Base-by-base conservation (phyloP, 2,797 vertebrate species). In the Hemibagrus guttatus region DNA sequence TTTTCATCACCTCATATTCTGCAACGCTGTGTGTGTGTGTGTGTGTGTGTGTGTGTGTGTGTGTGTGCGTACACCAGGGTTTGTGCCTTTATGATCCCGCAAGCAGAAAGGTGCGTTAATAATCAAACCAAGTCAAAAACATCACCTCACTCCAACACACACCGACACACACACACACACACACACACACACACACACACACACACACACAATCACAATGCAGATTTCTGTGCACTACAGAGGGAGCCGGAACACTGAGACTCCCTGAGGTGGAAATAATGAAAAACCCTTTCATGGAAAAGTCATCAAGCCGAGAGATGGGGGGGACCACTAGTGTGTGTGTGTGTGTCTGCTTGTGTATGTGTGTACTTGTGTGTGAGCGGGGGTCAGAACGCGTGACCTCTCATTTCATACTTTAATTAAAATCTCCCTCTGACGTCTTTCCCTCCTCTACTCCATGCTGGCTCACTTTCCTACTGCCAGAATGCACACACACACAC, bases 361-460 rank as follows among this genome's bases (percentile, higher is more conserved):
- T 87, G 90, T 92, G 89, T 92, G 90, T 90, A 89, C 42, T 49
- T 84, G 85, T 76, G 61, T 78, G 54, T 91, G 89, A 87, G 92
- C 93, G 94, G 92, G 94, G 94, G 90, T 90, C 88, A 89, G 83
- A 87, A 93, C 93, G 93, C 93, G 93, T 95, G 95, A 95, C 95
- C 95, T 95, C 95, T 95, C 94, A 94, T 95, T 95, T 96, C 94
- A 95, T 95, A 95, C 94, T 95, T 95, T 96, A 95, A 96, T 96
- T 96, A 95, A 95, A 95, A 95, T 95, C 95, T 95, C 95, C 95
- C 94, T 95, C 94, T 95, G 95, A 95, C 95, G 94, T 95, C 94
- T 93, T 94, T 95, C 94, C 94, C 94, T 93, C 93, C 94, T 95
- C 92, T 91, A 89, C 93, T 93, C 87, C 89, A 91, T 84, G 88